Evolutionary conservation across 2,888 invertebrate species (phyloP).

Genomic region (Eupithecia subfuscata): DNA sequence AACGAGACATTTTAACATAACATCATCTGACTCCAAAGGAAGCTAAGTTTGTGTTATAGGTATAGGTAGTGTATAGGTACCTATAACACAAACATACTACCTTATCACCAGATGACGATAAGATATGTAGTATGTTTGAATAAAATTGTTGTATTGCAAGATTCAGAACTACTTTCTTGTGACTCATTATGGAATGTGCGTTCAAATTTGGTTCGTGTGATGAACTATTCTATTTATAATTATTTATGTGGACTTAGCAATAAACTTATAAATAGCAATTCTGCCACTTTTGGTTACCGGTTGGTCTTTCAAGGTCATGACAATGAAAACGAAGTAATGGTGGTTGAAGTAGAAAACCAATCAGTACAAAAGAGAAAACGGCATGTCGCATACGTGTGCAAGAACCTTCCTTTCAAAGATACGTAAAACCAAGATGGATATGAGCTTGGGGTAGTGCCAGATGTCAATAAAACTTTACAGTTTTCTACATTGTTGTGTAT

Average conservation of each 20-base stretch:
- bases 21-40: background rate
- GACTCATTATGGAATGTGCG: background rate
- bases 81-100: too few species aligned
- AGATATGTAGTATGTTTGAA: background rate
- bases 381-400: slow-evolving; percentile 28
- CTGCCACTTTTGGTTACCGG: background rate
- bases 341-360: background rate
- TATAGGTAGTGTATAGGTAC: too few species aligned
- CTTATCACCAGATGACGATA: background rate
- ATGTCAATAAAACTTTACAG: slow-evolving; percentile 46
- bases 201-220: too few species aligned
- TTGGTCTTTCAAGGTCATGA: background rate
- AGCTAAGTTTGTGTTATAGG: background rate
- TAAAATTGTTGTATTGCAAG: background rate
- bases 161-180: background rate
- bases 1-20: background rate
- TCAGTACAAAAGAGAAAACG: background rate
- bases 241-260: background rate
- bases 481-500: slow-evolving; percentile 38
- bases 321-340: background rate
- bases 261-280: background rate
- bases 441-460: slow-evolving; percentile 49
- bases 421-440: slow-evolving; percentile 43
- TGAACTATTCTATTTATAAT: too few species aligned
- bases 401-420: slow-evolving; percentile 38